Percentiles rank a stretch among this genome's conserved stretches.
These are phyloP conservation scores for Tadarida brasiliensis DNA, from an alignment of 2,797 vertebrate genomes.

Conservation along the genomic window DNA sequence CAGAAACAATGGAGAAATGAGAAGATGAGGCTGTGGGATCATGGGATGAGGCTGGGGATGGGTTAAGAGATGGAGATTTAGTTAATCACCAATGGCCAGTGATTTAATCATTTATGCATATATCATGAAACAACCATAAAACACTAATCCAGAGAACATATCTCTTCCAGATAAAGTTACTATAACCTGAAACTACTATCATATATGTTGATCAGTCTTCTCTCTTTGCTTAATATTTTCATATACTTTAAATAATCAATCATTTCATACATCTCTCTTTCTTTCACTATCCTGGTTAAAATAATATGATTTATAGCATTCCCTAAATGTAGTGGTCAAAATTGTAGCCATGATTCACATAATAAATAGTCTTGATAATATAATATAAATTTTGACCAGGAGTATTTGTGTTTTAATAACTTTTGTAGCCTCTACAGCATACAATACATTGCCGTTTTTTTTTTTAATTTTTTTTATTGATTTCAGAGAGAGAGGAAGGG, in stretches of 20 bases:
- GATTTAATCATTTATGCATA: background rate
- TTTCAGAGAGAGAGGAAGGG: no score
- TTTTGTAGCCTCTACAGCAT: background rate
- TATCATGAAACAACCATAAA: background rate
- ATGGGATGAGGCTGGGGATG: fast-evolving
- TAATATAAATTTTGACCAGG: background rate
- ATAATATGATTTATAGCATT: background rate
- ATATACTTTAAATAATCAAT: background rate
- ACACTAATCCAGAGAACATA: background rate
- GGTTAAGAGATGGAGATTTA: background rate
- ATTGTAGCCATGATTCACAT: background rate
- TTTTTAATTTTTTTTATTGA: no score
- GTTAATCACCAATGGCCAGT: background rate
- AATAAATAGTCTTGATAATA: background rate
- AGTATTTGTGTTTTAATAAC: background rate
- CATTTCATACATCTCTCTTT: background rate
- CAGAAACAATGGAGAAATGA: background rate
- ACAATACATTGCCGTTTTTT: background rate
- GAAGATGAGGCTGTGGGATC: background rate
- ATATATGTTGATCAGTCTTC: background rate
- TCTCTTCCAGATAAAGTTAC: background rate
- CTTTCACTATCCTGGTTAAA: background rate
- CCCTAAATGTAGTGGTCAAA: background rate
- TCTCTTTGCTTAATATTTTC: background rate
- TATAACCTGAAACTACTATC: background rate